Evolutionary conservation across 2,797 vertebrate species (phyloP).

Genomic region (Threskiornis aethiopicus): DNA sequence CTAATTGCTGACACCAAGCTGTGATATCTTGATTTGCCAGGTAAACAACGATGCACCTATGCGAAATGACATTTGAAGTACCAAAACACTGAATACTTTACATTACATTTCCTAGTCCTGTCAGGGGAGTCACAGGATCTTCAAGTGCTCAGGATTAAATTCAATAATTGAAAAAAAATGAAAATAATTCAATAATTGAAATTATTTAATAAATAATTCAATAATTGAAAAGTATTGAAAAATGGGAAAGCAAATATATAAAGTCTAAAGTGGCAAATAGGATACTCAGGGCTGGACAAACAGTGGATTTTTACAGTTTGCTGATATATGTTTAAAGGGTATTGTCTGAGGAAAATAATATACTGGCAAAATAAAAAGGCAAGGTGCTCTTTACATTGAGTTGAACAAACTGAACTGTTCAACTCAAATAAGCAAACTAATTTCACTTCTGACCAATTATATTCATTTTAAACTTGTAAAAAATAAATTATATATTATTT

Average conservation of each 20-base stretch:
- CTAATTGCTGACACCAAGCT: background rate
- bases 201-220: background rate
- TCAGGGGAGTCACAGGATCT: background rate
- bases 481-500: background rate
- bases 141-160: background rate
- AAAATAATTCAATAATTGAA: background rate
- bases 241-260: background rate
- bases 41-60: accelerated
- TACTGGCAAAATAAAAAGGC: background rate
- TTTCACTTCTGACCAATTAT: background rate
- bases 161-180: background rate
- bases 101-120: background rate
- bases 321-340: background rate
- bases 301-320: background rate
- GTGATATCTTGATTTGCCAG: background rate
- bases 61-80: background rate
- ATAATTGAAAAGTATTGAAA: background rate
- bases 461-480: background rate
- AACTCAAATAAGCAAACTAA: background rate
- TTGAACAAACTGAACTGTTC: background rate
- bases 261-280: background rate
- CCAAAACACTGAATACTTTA: background rate
- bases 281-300: background rate
- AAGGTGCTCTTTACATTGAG: accelerated
- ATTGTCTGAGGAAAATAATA: background rate